Percentiles rank a stretch among this genome's conserved stretches.
These are phyloP conservation scores for Butorides virescens DNA, from an alignment of 2,113 vertebrate species.

Conservation along the genomic window DNA sequence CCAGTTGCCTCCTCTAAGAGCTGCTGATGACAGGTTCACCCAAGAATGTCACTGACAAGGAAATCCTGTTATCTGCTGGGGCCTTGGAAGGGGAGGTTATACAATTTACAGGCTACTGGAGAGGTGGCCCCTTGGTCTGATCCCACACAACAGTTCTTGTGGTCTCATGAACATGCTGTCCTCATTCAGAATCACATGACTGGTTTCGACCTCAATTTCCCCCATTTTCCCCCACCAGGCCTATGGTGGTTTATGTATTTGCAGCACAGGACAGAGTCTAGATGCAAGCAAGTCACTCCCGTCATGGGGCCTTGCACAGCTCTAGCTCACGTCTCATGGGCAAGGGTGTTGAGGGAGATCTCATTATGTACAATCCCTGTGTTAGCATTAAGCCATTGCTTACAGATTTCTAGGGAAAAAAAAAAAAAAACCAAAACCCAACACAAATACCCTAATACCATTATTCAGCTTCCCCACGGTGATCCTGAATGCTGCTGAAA, in stretches of 20 bases:
- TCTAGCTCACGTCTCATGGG: not conserved
- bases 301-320: not conserved
- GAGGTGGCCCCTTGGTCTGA: not conserved
- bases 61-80: not conserved
- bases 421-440: not conserved
- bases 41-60: not conserved
- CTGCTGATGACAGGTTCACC: not conserved
- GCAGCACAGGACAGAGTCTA: not conserved
- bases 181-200: not conserved
- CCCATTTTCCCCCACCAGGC: not conserved
- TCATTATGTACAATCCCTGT: not conserved
- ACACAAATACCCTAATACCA: not conserved
- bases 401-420: not conserved
- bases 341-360: not conserved
- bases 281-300: not conserved
- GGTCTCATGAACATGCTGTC: not conserved
- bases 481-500: constrained; percentile 10
- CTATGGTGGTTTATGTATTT: not conserved
- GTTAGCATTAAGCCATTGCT: not conserved
- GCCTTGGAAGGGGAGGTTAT: not conserved
- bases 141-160: not conserved
- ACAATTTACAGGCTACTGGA: not conserved
- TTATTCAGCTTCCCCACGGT: not conserved
- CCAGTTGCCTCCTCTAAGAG: not conserved
- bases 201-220: not conserved